These are phyloP conservation scores for Siniperca chuatsi DNA, from an alignment of 2,113 vertebrate genomes.

Conservation along the genomic window DNA sequence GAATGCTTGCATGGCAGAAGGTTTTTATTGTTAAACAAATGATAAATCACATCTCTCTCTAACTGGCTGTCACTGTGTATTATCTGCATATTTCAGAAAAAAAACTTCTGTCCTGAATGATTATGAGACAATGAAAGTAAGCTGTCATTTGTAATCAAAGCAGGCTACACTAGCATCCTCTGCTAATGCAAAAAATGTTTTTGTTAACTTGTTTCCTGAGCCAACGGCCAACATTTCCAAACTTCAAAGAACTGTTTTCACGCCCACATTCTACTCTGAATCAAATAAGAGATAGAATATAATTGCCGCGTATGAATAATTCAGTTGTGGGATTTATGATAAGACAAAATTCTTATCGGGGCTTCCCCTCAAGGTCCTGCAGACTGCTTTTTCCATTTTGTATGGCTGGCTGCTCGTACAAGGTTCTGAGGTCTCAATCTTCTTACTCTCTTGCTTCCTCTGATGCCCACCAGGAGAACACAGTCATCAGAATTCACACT, in stretches of 20 bases:
- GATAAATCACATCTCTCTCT: constrained; percentile 20
- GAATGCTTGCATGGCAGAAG: not conserved
- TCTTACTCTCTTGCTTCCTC: constrained; percentile 37
- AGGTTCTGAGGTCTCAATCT: constrained; percentile 64
- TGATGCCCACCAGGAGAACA: constrained; percentile 56
- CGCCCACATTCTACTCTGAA: constrained; percentile 69
- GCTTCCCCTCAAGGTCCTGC: constrained; percentile 70
- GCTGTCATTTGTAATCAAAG: constrained; percentile 69
- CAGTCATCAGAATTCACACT: constrained; percentile 55
- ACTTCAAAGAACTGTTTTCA: constrained; percentile 74
- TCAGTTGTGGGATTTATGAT: constrained; percentile 73
- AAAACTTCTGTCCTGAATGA: not conserved
- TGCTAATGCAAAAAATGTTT: constrained; percentile 53
- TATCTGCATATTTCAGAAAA: constrained; percentile 25
- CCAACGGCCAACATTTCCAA: constrained; percentile 67
- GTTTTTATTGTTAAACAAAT: constrained; percentile 21
- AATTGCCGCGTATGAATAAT: constrained; percentile 77
- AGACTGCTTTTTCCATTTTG: constrained; percentile 46
- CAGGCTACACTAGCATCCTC: constrained; percentile 33
- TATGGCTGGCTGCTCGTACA: constrained; percentile 40
- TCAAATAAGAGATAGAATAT: constrained; percentile 70
- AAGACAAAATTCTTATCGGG: constrained; percentile 72
- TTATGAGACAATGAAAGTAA: constrained; percentile 35
- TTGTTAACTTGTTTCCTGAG: constrained; percentile 68
- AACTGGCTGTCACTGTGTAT: constrained; percentile 21